A percentile compares a stretch with the other conserved stretches of the same genome.
These are phyloP conservation scores for Copidosoma floridanum DNA, from an alignment of 1,140 invertebrate genomes.

Conservation along the genomic window DNA sequence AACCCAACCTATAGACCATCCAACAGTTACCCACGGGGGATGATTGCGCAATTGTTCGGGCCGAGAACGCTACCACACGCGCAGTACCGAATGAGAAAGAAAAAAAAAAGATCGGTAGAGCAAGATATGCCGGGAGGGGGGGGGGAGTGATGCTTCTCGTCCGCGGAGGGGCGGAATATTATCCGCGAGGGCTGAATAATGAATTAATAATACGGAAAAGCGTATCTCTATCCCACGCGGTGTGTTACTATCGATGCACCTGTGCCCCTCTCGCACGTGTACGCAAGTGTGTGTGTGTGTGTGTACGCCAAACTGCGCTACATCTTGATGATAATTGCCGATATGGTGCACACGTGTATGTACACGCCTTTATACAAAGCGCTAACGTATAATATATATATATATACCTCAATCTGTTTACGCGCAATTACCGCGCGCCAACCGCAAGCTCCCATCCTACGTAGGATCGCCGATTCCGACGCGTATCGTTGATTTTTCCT, in stretches of 20 bases:
- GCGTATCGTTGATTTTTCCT: slow-evolving; percentile 34
- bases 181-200: slow-evolving; percentile 14
- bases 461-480: neutral
- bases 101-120: slow-evolving; percentile 3
- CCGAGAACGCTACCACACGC: no score
- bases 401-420: slow-evolving; percentile 17
- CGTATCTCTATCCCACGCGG: no score
- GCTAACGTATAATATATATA: no score
- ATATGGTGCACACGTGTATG: no score
- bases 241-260: slow-evolving; percentile 2
- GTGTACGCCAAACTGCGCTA: neutral
- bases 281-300: neutral
- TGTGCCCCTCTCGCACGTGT: neutral
- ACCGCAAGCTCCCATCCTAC: neutral
- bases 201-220: slow-evolving; percentile 27
- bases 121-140: neutral
- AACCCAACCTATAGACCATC: no score
- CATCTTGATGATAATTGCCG: no score
- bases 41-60: slow-evolving; percentile 14
- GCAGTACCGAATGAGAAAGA: neutral
- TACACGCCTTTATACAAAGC: no score
- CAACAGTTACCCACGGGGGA: no score
- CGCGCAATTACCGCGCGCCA: slow-evolving; percentile 12
- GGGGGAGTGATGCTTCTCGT: neutral
- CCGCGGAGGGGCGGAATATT: neutral